These are phyloP conservation scores for Athalia cordata DNA, from an alignment of 2,888 invertebrate genomes.

Conservation along the genomic window DNA sequence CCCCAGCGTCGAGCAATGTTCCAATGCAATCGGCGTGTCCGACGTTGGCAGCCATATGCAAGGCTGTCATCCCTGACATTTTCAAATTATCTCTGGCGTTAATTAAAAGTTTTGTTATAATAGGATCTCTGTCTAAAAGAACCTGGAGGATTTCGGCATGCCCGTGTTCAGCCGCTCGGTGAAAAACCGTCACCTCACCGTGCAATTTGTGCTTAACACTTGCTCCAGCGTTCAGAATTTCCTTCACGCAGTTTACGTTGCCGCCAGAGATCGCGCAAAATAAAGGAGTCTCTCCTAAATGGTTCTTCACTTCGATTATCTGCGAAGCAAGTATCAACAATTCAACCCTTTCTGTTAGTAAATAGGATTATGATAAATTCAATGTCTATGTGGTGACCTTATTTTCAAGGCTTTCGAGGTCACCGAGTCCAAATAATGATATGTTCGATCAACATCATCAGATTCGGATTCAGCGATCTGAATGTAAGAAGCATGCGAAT, in stretches of 20 bases:
- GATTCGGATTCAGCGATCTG: no score
- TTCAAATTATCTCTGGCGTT: conserved; percentile 68
- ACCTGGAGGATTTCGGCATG: conserved; percentile 76
- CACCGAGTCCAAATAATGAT: no score
- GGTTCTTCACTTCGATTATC: conserved; percentile 74
- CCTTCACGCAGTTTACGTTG: conserved; percentile 73
- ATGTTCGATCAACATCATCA: no score
- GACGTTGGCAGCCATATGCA: conserved; percentile 77
- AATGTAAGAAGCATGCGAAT: no score
- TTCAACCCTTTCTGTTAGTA: neutral
- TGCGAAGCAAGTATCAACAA: conserved; percentile 55
- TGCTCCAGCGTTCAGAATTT: conserved; percentile 74
- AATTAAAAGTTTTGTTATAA: conserved; percentile 43
- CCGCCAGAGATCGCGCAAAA: conserved; percentile 74
- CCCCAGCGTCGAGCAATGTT: conserved; percentile 73
- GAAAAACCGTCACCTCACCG: conserved; percentile 77
- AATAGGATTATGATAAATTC: neutral
- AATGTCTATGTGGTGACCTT: no score
- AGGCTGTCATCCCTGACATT: conserved; percentile 74
- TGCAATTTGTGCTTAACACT: conserved; percentile 73
- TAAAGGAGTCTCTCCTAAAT: conserved; percentile 75
- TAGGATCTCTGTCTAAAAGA: conserved; percentile 71
- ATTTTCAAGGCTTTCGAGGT: no score
- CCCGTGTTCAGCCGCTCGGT: conserved; percentile 77
- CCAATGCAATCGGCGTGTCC: conserved; percentile 75